phyloP scores from a whole-genome alignment of 2,113 vertebrate genomes.

The Lophura nycthemera region DNA sequence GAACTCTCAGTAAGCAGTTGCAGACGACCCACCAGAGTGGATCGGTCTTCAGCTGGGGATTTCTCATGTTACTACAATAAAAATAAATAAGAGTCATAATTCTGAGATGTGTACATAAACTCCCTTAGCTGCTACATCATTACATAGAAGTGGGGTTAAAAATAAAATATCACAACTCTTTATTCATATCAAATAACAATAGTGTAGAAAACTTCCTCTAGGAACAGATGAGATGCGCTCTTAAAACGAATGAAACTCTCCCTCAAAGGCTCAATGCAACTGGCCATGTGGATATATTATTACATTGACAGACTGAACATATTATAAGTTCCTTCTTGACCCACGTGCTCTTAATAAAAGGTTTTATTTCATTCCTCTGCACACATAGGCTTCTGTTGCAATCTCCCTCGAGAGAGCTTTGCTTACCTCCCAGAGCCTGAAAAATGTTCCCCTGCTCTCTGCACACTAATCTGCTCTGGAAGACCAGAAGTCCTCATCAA shows the following conservation, averaged over 20 bases:
- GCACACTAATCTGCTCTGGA: not conserved
- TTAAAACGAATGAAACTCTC: not conserved
- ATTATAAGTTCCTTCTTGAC: conserved; percentile 11
- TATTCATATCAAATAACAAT: not conserved
- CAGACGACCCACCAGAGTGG: not conserved
- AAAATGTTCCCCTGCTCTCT: conserved; percentile 42
- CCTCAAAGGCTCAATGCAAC: not conserved
- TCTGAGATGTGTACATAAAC: not conserved
- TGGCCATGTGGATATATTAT: conserved; percentile 4
- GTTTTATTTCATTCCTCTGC: conserved; percentile 43
- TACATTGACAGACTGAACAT: not conserved
- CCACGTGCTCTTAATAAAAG: conserved; percentile 43
- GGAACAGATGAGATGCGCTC: not conserved
- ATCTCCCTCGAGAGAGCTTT: not conserved
- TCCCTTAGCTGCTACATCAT: not conserved
- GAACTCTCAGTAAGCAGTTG: not conserved
- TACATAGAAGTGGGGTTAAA: not conserved
- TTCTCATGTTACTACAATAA: not conserved
- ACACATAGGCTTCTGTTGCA: conserved; percentile 22
- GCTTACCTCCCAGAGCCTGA: conserved; percentile 10
- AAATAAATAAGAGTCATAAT: conserved; percentile 7
- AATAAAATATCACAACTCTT: not conserved
- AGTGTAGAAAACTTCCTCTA: conserved; percentile 24
- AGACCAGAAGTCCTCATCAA: conserved; percentile 4
- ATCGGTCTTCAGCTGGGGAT: not conserved